Conservation (phyloP, 1,140 invertebrate genomes). For the Pseudomyrmex dendroicus region DNA sequence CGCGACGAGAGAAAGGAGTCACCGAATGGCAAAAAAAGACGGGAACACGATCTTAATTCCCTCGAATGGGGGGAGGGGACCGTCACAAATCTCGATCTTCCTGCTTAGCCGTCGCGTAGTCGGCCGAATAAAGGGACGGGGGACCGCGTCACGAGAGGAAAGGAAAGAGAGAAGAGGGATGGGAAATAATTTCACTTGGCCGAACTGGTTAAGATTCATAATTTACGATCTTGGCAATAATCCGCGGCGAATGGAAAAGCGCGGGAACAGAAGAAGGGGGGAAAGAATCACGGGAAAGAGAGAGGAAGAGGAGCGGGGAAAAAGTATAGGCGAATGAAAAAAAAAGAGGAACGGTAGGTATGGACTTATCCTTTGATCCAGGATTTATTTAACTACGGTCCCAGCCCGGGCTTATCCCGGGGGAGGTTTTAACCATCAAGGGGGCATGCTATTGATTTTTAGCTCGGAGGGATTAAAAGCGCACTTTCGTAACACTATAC, state of each 20-base stretch:
- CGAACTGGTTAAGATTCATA: conserved; percentile 82
- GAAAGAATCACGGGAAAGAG: conserved; percentile 3
- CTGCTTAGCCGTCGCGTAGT: conserved; percentile 73
- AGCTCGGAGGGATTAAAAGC: conserved; percentile 84
- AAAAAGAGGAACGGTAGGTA: conserved; percentile 68
- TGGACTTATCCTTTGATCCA: conserved; percentile 84
- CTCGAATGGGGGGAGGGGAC: conserved; percentile 62
- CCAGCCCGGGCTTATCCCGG: conserved; percentile 84
- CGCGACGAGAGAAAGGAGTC: conserved; percentile 24
- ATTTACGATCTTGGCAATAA: conserved; percentile 83
- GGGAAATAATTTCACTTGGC: conserved; percentile 77
- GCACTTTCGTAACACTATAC: conserved; percentile 79
- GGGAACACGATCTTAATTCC: conserved; percentile 80
- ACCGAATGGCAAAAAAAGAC: conserved; percentile 37
- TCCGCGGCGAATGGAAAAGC: conserved; percentile 66
- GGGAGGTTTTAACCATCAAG: conserved; percentile 83
- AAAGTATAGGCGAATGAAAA: conserved; percentile 69
- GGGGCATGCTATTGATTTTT: conserved; percentile 85
- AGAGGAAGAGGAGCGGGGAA: conserved; percentile 57
- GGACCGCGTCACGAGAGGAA: background rate
- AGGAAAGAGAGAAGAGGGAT: conserved; percentile 8
- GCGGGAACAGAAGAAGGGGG: conserved; percentile 22
- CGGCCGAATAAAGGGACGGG: conserved; percentile 46
- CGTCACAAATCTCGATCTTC: conserved; percentile 80
- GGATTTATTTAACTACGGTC: conserved; percentile 86